These are phyloP conservation scores for Rhea americana DNA, from an alignment of 2,113 vertebrate species.

Conservation along the genomic window DNA sequence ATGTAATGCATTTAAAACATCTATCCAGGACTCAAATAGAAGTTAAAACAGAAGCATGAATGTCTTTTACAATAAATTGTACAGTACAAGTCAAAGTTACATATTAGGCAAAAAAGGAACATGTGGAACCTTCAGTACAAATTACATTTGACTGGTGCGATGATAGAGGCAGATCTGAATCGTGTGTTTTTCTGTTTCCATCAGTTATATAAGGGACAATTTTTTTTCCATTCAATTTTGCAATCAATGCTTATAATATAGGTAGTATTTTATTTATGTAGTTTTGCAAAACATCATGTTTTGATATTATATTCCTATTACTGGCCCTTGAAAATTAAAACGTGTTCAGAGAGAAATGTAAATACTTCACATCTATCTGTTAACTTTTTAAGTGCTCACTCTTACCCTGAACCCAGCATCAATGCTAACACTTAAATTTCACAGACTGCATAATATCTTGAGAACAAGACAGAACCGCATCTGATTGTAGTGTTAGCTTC, in stretches of 20 bases:
- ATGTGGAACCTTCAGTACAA: background rate
- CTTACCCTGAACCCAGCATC: background rate
- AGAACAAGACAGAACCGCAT: background rate
- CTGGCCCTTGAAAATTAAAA: conserved; percentile 17
- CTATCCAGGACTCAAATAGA: background rate
- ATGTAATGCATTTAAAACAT: background rate
- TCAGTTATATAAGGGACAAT: background rate
- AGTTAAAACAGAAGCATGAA: background rate
- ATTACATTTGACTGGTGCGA: accelerated
- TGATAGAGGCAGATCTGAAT: background rate
- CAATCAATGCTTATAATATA: background rate
- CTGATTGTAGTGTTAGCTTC: background rate
- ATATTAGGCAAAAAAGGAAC: background rate
- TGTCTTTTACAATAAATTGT: background rate
- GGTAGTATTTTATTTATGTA: background rate
- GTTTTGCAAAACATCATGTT: background rate
- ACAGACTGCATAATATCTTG: background rate
- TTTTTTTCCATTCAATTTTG: background rate
- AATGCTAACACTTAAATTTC: background rate
- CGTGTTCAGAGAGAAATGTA: background rate
- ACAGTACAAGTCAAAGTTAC: background rate
- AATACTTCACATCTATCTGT: background rate
- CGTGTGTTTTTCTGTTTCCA: background rate
- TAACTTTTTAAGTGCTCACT: background rate
- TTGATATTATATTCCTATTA: background rate